Base-by-base conservation (phyloP, 64 coral and sea anemone genomes). In the Acropora yongei region DNA sequence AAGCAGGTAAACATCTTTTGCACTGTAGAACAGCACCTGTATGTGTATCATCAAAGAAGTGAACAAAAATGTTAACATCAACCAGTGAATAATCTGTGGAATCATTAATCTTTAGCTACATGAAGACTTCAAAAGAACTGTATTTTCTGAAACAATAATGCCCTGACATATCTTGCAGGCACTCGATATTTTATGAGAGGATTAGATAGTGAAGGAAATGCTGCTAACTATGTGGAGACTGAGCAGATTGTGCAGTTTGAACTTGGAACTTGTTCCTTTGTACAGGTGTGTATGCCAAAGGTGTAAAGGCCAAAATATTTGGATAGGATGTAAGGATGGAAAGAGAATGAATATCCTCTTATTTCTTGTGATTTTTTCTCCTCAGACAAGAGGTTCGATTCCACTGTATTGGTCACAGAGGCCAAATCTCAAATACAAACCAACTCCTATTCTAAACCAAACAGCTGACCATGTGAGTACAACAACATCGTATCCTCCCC, bases 181-280 rank as follows among this genome's bases (percentile, higher is more conserved):
- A 93, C 93, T 45, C 89, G 97, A 4, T 99, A 96, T 75, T 99
- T 90, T 75, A 86, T 99, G 2, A 77, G 97, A 93, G 97, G 97
- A 50, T 86, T 99, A 48, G 97, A 99, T 61, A 89, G 74, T 47
- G 82, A 99, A 80, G 97, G 97, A 83, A 91, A 95, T 86, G 90
- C 95, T 76, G 97, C 97, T 41, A 99, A 99, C 43, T 96, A 92
- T 92, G 94, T 99, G 11, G 97, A 99, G 76, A 99, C 97, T 19
- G 97, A 99, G 67, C 97, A 99, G 51, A 99, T 99, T 63, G 77
- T 91, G 45, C 91, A 96, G 84, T 84, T 80, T 69, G 77, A 92
- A 3, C 83, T 83, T 66, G 95, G 88, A 67, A 50, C 82, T 49
- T 90, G 88, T 51, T 99, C 97, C 53, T 96, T 96, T 82, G 80